Base-by-base conservation (phyloP, 2,888 invertebrate species). In the Malacosoma neustria region DNA sequence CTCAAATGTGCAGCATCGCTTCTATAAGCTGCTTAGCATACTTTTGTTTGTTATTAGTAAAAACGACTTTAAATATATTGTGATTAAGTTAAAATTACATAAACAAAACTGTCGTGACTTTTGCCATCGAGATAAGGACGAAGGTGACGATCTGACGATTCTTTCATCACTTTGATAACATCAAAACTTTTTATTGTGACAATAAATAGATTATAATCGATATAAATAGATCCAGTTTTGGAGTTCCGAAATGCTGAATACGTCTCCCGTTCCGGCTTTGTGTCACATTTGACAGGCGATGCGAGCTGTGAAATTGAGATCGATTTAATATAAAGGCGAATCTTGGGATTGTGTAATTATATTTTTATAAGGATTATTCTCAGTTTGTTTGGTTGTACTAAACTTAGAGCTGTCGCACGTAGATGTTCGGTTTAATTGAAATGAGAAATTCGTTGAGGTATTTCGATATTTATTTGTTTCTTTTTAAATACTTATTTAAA, bases 131-230 rank as follows among this genome's bases (percentile, higher is more conserved):
- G 76, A 76, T 77, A 76, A 79, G 64, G 62, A 57, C 58, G 60
- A 61, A n/a, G 64, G 65, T 51, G 62, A 67, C 73, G 76, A 80
- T n/a, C n/a, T 84, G 81, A 84, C 80, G 68, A 81, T 80, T 82
- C 84, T 79, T 79, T 82, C 81, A 74, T 73, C 79, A 75, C 63
- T 57, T 71, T 67, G 84, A 85, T 84, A 82, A 80, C 72, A 84
- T 82, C 82, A 72, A 75, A 72, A 75, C 66, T 79, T 84, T 81
- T 84, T 79, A 79, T 76, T 75, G 68, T 79, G 68, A 81, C 82
- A 84, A 84, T 82, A 85, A 82, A 82, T 82, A 82, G 81, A 82
- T 82, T 82, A 81, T 61, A 66, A 79, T 74, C 75, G 72, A 71
- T 80, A 84, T 82, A 84, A 84, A 85, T 82, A 82, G 82, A 75